Conservation (phyloP, 92 coral and sea anemone species). For the Heliopora coerulea region DNA sequence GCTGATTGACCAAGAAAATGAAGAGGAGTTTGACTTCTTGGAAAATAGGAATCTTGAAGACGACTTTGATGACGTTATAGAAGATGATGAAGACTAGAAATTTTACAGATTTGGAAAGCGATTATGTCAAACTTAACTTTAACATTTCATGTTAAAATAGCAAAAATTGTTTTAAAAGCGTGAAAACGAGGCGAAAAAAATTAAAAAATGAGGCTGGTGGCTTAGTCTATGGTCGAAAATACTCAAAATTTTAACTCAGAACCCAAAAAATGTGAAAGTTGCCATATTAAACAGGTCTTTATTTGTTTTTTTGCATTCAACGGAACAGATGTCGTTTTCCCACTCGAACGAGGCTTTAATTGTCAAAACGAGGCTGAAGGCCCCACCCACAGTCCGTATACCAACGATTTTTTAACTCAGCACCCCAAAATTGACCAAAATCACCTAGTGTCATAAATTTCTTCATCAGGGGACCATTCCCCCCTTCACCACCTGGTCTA, state of each 20-base stretch:
- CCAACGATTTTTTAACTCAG: conserved; percentile 14
- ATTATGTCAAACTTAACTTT: too few relatives aligned
- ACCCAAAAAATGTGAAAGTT: background rate
- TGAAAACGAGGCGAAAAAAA: too few relatives aligned
- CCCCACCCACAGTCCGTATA: conserved; percentile 11
- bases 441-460: conserved; percentile 12
- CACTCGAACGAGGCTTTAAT: conserved; percentile 4
- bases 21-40: background rate
- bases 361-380: conserved; percentile 15
- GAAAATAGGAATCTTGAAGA: conserved; percentile 3
- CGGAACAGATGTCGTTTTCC: background rate
- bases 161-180: too few relatives aligned
- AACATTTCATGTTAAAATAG: too few relatives aligned
- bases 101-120: too few relatives aligned
- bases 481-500: conserved; percentile 21
- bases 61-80: conserved; percentile 7
- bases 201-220: too few relatives aligned
- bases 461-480: conserved; percentile 25
- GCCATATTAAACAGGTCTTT: background rate
- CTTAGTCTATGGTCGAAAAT: too few relatives aligned
- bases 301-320: background rate
- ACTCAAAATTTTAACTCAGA: background rate
- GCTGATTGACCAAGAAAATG: background rate
- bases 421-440: conserved; percentile 11
- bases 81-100: background rate